phyloP scores from a whole-genome alignment of 2,888 invertebrate genomes.

The Melieria picta region DNA sequence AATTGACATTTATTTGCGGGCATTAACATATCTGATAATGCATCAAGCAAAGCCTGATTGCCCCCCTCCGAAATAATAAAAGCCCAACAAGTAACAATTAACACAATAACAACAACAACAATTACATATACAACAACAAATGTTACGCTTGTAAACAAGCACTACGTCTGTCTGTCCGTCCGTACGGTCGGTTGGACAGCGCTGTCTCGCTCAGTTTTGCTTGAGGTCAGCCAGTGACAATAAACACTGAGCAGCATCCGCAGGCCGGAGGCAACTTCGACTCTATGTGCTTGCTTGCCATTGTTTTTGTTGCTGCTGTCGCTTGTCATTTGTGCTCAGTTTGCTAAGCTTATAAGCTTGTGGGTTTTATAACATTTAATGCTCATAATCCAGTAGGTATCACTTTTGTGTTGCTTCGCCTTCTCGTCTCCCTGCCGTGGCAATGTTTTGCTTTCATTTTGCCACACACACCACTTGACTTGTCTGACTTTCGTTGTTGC shows the following conservation, averaged over 20 bases:
- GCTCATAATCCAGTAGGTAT: slow-evolving; percentile 25
- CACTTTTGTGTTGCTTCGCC: slow-evolving; percentile 2
- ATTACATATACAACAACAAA: too few relatives aligned
- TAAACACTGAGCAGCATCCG: too few relatives aligned
- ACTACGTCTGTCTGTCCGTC: too few relatives aligned
- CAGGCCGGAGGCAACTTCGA: too few relatives aligned
- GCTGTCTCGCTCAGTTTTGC: too few relatives aligned
- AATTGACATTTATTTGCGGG: slow-evolving; percentile 37
- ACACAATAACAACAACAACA: too few relatives aligned
- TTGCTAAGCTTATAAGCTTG: slow-evolving; percentile 52
- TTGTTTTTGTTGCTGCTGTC: background rate
- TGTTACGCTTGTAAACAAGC: too few relatives aligned
- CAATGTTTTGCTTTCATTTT: slow-evolving; percentile 13
- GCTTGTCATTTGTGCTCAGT: slow-evolving; percentile 5
- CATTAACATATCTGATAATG: slow-evolving; percentile 49
- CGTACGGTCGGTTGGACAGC: too few relatives aligned
- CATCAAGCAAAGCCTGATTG: slow-evolving; percentile 44
- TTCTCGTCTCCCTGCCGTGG: background rate
- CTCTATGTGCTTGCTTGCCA: background rate
- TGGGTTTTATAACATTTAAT: slow-evolving; percentile 54
- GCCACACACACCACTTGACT: background rate
- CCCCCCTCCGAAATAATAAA: too few relatives aligned
- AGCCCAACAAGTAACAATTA: too few relatives aligned
- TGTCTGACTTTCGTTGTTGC: slow-evolving; percentile 1
- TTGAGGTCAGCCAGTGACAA: too few relatives aligned